These are phyloP conservation scores for Neopipo cinnamomea DNA, from an alignment of 2,113 vertebrate genomes.

Conservation along the genomic window DNA sequence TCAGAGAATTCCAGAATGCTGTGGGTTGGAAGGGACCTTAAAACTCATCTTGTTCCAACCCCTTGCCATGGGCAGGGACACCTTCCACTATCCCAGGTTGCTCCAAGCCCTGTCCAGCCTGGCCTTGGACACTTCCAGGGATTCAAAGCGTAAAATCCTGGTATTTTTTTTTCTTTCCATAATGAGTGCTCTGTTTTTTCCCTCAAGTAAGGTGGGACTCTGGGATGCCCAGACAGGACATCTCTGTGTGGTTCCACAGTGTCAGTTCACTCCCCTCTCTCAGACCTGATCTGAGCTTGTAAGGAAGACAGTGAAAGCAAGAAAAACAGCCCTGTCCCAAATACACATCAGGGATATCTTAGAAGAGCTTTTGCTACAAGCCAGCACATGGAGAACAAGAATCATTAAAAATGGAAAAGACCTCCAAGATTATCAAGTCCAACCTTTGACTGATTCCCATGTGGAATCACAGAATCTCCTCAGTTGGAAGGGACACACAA, in stretches of 20 bases:
- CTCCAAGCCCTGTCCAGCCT: not conserved
- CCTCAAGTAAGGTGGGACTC: not conserved
- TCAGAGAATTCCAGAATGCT: not conserved
- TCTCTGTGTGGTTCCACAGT: fast-evolving
- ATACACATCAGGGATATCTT: not conserved
- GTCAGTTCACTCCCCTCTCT: not conserved
- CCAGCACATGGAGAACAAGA: not conserved
- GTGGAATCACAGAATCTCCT: not conserved
- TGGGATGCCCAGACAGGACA: no score
- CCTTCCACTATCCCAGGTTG: not conserved
- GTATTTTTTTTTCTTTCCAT: not conserved
- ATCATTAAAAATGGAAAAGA: not conserved
- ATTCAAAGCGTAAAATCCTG: not conserved
- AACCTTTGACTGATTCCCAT: not conserved
- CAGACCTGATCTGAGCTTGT: not conserved
- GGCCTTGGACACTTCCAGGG: no score
- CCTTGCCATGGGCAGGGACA: not conserved
- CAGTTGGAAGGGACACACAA: not conserved
- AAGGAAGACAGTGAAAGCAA: not conserved
- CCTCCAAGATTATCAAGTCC: not conserved
- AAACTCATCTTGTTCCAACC: no score
- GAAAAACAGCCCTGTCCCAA: not conserved
- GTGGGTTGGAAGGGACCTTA: not conserved
- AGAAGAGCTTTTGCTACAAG: no score
- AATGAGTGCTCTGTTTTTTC: not conserved